A percentile compares a stretch with the other conserved stretches of the same genome.
Conservation (phyloP, 64 coral and sea anemone species). For the Astreopora myriophthalma region DNA sequence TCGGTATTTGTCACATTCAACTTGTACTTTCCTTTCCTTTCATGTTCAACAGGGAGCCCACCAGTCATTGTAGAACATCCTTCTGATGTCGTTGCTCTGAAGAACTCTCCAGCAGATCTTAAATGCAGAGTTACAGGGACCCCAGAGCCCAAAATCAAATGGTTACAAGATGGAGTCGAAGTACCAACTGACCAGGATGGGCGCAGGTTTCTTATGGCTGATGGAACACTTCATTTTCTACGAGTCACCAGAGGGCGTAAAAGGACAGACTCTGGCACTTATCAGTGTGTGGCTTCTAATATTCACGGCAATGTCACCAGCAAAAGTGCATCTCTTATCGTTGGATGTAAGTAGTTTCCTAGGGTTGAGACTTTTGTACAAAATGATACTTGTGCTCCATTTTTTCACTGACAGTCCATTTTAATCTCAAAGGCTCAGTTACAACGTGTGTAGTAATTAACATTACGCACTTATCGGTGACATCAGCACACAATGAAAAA, state of each 20-base stretch:
- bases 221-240: conserved; percentile 64
- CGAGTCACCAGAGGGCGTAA: conserved; percentile 55
- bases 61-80: conserved; percentile 72
- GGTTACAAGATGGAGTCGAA: conserved; percentile 74
- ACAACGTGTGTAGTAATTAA: neutral
- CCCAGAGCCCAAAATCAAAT: conserved; percentile 64
- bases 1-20: no score
- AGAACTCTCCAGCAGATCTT: conserved; percentile 67
- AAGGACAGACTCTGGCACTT: conserved; percentile 73
- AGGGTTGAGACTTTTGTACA: neutral
- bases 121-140: conserved; percentile 62
- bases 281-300: conserved; percentile 84
- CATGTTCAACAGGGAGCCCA: neutral
- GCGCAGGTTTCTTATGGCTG: conserved; percentile 50
- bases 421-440: neutral
- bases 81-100: conserved; percentile 51
- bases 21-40: neutral
- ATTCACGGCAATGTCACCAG: conserved; percentile 57
- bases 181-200: conserved; percentile 48
- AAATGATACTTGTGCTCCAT: no score
- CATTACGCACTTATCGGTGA: no score
- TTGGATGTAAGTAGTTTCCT: conserved; percentile 80
- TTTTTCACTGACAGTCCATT: no score
- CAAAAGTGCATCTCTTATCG: conserved; percentile 69
- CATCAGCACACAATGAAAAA: no score